Base-by-base conservation (phyloP, 1,140 invertebrate species). In the Diabrotica virgifera region DNA sequence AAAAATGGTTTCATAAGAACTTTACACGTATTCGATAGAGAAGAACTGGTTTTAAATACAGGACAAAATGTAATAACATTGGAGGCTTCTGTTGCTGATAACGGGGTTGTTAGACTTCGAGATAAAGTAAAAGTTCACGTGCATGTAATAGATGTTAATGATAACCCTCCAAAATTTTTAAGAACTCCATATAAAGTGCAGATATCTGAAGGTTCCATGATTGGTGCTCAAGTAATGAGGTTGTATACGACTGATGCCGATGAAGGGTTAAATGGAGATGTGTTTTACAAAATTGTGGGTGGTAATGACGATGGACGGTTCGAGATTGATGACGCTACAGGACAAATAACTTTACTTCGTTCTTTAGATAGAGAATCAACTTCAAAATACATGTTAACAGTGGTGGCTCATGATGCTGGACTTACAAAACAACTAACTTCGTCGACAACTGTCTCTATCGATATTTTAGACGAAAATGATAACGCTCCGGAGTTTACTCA, bases 391-490 rank as follows among this genome's bases (percentile, higher is more conserved):
- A 82, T 85, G 6, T 78, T 99, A 9, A 90, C 85, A 0, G 86
- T 97, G 1, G 83, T 92, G 0, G 95, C 94, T 0, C 85, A 88
- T 60, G 95, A 97, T 78, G 90, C 91, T 0, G 92, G 92, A 0
- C 65, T 86, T 6, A 81, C 84, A 10, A 77, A 83, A 35, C 81
- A 86, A 10, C 79, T 95, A 0, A 90, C 86, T 50, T 85, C 92
- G 0, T 90, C 88, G 5, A 87, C 92, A 0, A 90, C 85, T 5
- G 89, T 98, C 0, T 83, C 83, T 1, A 85, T 98, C 5, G 87
- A 93, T 52, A 87, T 96, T 5, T 76, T 95, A 10, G 96, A 98
- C 80, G 94, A 95, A 79, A 99, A 98, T 80, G 97, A 98, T 79
- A 96, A 97, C 76, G 85, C 86, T 0, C 96, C 96, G 0, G 83